Evolutionary conservation across 2,113 vertebrate genomes (phyloP).

Genomic region (Protobothrops flavoviridis): DNA sequence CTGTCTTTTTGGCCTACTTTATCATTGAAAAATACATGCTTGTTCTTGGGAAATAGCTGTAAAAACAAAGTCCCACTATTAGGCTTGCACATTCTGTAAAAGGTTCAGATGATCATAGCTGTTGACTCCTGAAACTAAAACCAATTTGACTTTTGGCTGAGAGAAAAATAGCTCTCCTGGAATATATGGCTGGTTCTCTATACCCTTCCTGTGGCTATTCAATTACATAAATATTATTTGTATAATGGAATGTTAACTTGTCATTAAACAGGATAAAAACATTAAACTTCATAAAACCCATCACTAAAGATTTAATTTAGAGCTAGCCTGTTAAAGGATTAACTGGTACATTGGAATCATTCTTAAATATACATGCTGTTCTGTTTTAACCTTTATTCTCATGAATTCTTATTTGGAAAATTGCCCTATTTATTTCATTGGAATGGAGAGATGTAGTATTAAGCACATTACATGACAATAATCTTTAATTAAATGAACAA

Average conservation of each 20-base stretch:
- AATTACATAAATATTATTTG: not conserved
- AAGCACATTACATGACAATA: not conserved
- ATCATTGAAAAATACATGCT: not conserved
- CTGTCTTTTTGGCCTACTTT: not conserved
- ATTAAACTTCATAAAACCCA: not conserved
- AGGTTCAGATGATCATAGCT: not conserved
- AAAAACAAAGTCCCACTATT: not conserved
- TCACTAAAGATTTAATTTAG: constrained; percentile 31
- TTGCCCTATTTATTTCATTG: not conserved
- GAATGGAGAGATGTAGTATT: not conserved
- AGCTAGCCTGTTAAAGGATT: not conserved
- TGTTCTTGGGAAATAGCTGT: not conserved
- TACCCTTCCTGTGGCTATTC: not conserved
- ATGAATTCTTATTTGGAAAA: not conserved
- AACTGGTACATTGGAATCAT: not conserved
- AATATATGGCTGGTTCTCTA: constrained; percentile 7
- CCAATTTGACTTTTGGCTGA: not conserved
- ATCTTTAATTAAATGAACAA: not conserved
- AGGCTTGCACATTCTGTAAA: not conserved
- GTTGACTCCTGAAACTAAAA: constrained; percentile 26
- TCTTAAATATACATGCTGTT: not conserved
- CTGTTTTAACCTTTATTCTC: not conserved
- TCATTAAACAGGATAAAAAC: constrained; percentile 6
- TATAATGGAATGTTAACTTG: constrained; percentile 12
- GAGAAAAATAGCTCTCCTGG: not conserved